Evolutionary conservation across 2,888 invertebrate genomes (phyloP), one percentile per base, ranked within the genome.

Genomic region (Arctia plantaginis): DNA sequence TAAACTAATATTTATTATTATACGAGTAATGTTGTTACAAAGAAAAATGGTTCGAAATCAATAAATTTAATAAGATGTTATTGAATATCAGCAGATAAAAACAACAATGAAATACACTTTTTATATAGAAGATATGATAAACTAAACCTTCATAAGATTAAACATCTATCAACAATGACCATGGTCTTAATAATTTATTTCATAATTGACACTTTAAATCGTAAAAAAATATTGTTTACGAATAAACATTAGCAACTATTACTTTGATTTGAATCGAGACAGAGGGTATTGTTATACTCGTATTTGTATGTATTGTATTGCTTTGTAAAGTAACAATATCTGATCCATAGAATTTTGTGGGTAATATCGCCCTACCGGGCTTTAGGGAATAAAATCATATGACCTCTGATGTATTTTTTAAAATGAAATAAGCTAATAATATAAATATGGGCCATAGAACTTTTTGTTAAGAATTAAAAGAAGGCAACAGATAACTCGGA

Each of bases 61-160:
- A 72, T 75, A 75, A 75, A 73, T 64, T 55, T 55, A 20, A 23
- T 13, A 55, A 55, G 69, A 69, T 73, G 65, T 69, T 69, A 44
- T 18, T 39, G 64, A 73, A 68, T 66, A 67, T 59, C 64, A 47
- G 27, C 10, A 62, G 73, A 73, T 73, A 64, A 73, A 62, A 47
- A 35, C 3, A 39, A 62, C 66, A 55, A 72, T 20, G n/a, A 72
- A 79, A 18, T 27, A 65, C 13, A 20, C 27, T 59, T 13, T 69
- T 59, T 27, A 59, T 59, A 39, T 44, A 27, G 27, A 27, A 39
- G 15, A 35, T n/a, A 15, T 39, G 75, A 72, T 71, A 69, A 47
- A 77, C 20, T 72, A 79, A 83, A 76, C 72, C 64, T 77, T 74
- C 59, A 62, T 51, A 71, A 64, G 74, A 82, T 82, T 69, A 69